These are phyloP conservation scores for Psylliodes chrysocephalus DNA, from an alignment of 2,888 invertebrate species.

Conservation along the genomic window DNA sequence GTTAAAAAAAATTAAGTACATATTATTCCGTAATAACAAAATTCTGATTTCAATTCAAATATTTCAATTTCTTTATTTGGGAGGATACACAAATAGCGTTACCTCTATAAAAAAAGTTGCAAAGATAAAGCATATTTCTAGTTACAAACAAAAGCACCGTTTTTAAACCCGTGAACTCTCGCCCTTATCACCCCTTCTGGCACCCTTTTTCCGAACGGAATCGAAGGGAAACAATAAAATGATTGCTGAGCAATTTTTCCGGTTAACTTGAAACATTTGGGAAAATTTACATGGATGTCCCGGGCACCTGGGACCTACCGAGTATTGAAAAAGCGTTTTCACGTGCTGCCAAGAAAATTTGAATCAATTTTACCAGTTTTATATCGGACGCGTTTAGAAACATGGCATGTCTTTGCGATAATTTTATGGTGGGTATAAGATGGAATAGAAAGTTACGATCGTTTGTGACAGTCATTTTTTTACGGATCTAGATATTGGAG, in stretches of 20 bases:
- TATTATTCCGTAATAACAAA: no score
- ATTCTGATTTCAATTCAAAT: no score
- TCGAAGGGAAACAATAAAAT: constrained; percentile 17
- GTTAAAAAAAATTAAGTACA: no score
- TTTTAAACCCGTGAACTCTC: constrained; percentile 1
- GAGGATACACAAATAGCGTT: no score
- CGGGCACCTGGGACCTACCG: constrained; percentile 18
- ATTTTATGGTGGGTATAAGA: background rate
- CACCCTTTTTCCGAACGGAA: background rate
- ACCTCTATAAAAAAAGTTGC: no score
- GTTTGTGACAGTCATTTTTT: no score
- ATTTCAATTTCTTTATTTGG: no score
- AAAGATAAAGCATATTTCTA: background rate
- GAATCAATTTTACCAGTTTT: constrained; percentile 9
- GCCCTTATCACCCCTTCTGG: background rate
- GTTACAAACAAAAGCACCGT: background rate
- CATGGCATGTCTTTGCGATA: constrained; percentile 2
- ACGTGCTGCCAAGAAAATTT: constrained; percentile 11
- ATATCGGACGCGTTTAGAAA: background rate
- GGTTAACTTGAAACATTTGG: constrained; percentile 26
- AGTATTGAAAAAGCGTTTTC: constrained; percentile 21
- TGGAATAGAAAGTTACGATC: no score
- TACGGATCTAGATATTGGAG: no score
- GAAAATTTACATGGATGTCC: constrained; percentile 27
- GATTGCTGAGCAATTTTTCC: constrained; percentile 29